Conservation (phyloP, 2,113 vertebrate species). For the Cyprinodon variegatus region DNA sequence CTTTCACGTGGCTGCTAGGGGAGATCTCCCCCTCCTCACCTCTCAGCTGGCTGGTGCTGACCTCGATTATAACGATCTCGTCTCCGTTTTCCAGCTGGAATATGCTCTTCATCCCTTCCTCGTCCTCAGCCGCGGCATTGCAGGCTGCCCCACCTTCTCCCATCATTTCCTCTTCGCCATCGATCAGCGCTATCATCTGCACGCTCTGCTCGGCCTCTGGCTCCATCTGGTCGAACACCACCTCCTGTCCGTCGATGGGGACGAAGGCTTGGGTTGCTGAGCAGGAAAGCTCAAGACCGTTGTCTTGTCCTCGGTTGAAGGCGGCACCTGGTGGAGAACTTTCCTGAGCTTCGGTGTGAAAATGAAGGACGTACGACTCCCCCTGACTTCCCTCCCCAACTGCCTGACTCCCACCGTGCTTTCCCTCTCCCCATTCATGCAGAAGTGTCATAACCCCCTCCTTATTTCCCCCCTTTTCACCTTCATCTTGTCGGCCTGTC, state of each 20-base stretch:
- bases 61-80: slow-evolving; percentile 84
- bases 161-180: slow-evolving; percentile 64
- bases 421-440: slow-evolving; percentile 73
- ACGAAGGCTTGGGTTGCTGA: slow-evolving; percentile 66
- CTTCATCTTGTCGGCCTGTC: slow-evolving; percentile 62
- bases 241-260: slow-evolving; percentile 75
- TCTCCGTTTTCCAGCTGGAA: slow-evolving; percentile 81
- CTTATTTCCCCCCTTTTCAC: slow-evolving; percentile 59
- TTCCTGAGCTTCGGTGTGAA: slow-evolving; percentile 73
- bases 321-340: slow-evolving; percentile 20
- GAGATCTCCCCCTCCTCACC: slow-evolving; percentile 53
- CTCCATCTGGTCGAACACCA: slow-evolving; percentile 81
- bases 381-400: slow-evolving; percentile 55
- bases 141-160: slow-evolving; percentile 56
- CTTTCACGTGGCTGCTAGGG: slow-evolving; percentile 58
- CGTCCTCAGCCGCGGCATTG: slow-evolving; percentile 45
- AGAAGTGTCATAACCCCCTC: slow-evolving; percentile 77
- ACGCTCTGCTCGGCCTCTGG: slow-evolving; percentile 69
- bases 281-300: slow-evolving; percentile 74
- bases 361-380: slow-evolving; percentile 79
- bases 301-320: slow-evolving; percentile 60
- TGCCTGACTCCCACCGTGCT: slow-evolving; percentile 41
- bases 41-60: slow-evolving; percentile 79
- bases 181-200: slow-evolving; percentile 83
- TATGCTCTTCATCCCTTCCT: slow-evolving; percentile 73